Conservation (phyloP, 2,113 vertebrate genomes). For the Sinocyclocheilus grahami region DNA sequence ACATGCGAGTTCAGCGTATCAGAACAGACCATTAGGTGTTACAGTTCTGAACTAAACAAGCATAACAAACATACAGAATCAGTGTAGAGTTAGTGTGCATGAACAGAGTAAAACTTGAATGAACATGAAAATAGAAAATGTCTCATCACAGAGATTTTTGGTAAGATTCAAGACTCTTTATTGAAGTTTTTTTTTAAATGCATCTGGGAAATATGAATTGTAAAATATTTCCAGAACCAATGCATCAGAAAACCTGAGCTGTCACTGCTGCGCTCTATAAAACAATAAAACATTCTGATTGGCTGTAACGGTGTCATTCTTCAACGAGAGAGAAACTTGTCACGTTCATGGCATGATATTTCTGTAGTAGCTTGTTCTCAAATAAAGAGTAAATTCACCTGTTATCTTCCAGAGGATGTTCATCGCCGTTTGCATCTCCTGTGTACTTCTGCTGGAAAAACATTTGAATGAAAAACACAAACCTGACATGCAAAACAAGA, state of each 20-base stretch:
- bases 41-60: background rate
- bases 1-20: constrained; percentile 22
- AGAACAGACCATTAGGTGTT: constrained; percentile 50
- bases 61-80: background rate
- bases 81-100: background rate
- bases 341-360: background rate
- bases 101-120: background rate
- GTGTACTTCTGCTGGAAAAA: constrained; percentile 72
- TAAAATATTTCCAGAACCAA: background rate
- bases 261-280: background rate
- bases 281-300: background rate
- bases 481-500: background rate
- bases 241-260: background rate
- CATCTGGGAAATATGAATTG: background rate
- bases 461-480: background rate
- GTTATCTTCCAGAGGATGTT: constrained; percentile 76
- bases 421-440: constrained; percentile 75
- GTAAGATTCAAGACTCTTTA: no score
- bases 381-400: constrained; percentile 71
- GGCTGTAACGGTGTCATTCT: background rate
- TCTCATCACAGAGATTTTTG: background rate
- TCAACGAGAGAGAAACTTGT: no score
- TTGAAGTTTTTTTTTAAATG: no score
- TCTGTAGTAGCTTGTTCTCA: background rate
- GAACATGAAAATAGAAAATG: background rate